Evolutionary conservation across 2,888 invertebrate genomes (phyloP), one percentile per base, ranked within the genome.

Genomic region (Polia nebulosa): DNA sequence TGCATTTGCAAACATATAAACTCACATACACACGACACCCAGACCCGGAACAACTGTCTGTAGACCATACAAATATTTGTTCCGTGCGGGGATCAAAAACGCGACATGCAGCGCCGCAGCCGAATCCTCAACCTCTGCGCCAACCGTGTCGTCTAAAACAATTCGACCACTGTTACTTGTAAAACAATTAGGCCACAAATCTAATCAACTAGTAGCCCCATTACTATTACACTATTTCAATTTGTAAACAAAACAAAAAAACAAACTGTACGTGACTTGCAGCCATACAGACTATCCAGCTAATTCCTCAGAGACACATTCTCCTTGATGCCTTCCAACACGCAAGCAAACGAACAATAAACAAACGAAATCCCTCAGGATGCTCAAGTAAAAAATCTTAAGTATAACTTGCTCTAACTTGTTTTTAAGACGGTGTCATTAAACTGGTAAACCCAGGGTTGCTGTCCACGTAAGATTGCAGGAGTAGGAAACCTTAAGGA

Each of bases 381-480:
- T 17, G 39, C 1, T 41, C 25, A 56, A 62, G 52, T 66, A 72
- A 80, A 81, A 78, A 81, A 79, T 79, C 67, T 79, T 76, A 74
- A 79, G 62, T 59, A 73, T 69, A 82, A 80, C 64, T 78, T 73
- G 76, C 72, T 64, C 71, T 45, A 65, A 78, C 64, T 82, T 71
- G 73, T 79, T 81, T 88, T 85, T 83, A 83, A 82, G 83, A 68
- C 72, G 77, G 81, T 83, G 82, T 86, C 85, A 88, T 88, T 88
- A 78, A 78, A 84, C 78, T 59, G 71, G 67, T 79, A 80, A 84
- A 79, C 77, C 74, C 66, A 56, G 57, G 75, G 65, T 67, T 81
- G 70, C 79, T 58, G 80, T 81, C 77, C 90, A 91, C 92, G 92
- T 92, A 85, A 93, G 92, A 94, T 93, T 92, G 90, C 90, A 87